Evolutionary conservation across 2,113 vertebrate genomes (phyloP).

Genomic region (Ploceus nigricollis): DNA sequence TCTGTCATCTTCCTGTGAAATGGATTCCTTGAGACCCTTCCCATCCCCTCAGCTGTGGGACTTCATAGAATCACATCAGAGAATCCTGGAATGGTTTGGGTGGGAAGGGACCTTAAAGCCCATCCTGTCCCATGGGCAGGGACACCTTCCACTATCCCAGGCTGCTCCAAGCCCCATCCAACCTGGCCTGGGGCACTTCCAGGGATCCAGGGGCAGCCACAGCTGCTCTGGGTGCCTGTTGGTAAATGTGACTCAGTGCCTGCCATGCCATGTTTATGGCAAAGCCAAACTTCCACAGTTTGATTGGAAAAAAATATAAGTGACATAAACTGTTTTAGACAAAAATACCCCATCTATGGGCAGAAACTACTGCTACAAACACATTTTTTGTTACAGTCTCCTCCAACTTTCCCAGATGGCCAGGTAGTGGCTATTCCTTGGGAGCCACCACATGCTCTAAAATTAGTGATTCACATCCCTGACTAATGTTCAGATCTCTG

Average conservation of each 20-base stretch:
- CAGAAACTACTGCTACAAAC: neutral
- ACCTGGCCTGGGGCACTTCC: neutral
- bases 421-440: neutral
- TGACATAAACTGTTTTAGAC: neutral
- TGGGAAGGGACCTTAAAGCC: neutral
- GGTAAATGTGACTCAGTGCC: neutral
- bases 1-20: neutral
- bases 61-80: accelerated
- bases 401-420: neutral
- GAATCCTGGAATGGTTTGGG: neutral
- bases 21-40: neutral
- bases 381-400: neutral
- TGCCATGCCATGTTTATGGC: accelerated
- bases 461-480: neutral
- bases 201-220: neutral
- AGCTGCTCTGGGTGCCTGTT: neutral
- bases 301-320: neutral
- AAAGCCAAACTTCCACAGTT: neutral
- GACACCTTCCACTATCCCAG: neutral
- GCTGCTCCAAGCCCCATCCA: accelerated
- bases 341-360: neutral
- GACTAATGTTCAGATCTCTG: neutral
- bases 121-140: neutral
- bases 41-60: neutral
- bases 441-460: neutral